Evolutionary conservation across 2,113 vertebrate species (phyloP).

Genomic region (Coregonus clupeaformis): DNA sequence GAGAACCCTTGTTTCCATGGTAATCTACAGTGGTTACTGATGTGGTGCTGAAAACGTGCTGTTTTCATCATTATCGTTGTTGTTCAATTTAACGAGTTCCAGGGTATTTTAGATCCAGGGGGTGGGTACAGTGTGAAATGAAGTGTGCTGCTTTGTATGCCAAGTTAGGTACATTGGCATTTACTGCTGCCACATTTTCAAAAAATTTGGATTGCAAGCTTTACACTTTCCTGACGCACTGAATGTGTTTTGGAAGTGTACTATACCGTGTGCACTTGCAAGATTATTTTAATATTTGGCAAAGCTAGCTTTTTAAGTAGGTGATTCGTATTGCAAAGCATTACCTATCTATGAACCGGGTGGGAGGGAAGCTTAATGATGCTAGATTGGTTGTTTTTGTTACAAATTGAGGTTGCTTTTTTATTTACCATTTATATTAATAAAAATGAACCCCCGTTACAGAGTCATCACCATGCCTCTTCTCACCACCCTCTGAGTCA

Average conservation of each 20-base stretch:
- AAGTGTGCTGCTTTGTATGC: not conserved
- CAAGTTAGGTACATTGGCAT: constrained; percentile 7
- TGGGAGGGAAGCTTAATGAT: constrained; percentile 38
- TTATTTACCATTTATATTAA: constrained; percentile 98
- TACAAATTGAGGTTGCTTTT: constrained; percentile 93
- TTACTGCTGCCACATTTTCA: constrained; percentile 14
- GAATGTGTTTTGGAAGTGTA: constrained; percentile 20
- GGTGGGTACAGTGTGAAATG: not conserved
- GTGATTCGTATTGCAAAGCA: constrained; percentile 33
- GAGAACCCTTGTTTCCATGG: constrained; percentile 12
- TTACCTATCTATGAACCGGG: constrained; percentile 27
- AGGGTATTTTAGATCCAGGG: constrained; percentile 15
- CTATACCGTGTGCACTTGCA: not conserved
- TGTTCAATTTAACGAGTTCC: constrained; percentile 42
- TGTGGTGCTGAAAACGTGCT: constrained; percentile 40
- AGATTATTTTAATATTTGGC: constrained; percentile 4
- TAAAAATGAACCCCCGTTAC: constrained; percentile 99
- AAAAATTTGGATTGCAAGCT: constrained; percentile 24
- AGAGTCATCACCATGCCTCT: constrained; percentile 99
- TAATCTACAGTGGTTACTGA: constrained; percentile 30
- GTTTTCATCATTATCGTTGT: constrained; percentile 64
- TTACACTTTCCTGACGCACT: constrained; percentile 16
- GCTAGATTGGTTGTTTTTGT: constrained; percentile 75
- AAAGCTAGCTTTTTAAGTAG: constrained; percentile 23
- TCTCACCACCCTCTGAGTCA: constrained; percentile 99